Evolutionary conservation across 2,888 invertebrate genomes (phyloP), one percentile per base, ranked within the genome.

Genomic region (Oxyscelio sp.): DNA sequence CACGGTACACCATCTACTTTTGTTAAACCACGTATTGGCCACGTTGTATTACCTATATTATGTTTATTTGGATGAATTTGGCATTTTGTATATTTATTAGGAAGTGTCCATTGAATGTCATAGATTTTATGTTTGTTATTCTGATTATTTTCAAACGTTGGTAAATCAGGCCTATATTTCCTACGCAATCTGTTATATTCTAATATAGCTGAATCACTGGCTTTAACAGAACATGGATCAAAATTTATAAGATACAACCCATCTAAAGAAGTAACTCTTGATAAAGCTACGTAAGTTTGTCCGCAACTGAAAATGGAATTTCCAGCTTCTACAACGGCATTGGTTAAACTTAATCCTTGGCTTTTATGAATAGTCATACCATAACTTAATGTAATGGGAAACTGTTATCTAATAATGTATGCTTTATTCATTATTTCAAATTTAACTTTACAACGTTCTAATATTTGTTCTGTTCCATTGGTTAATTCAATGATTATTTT

Each of bases 351-450:
- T 9, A 34, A 11, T 9, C 34, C 34, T 34, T 34, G 34, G 11
- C 34, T 34, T 71, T 88, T 89, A 52, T 87, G 88, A 24, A 89
- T 88, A 2, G 89, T 89, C 3, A 89, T 86, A 6, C 82, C 88
- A 54, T 90, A 90, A 43, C 88, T 86, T 4, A 89, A 6, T 58
- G 56, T 80, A 13, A 89, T 45, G 19, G 87, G 85, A 73, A 90
- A 90, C 71, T 88, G 87, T 61, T 85, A 81, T 34, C 34, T 34
- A 34, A 34, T 34, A 9, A 34, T 11, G 11, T 2, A 34, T 11
- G 34, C 34, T 8, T 34, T 34, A 34, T 34, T 34, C 34, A 34
- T 34, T 11, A 34, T 34, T 34, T 34, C 11, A 34, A 34, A 90
- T 82, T 90, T 89, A 31, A 82, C 81, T 31, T 75, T 82, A 3